Evolutionary conservation across 2,797 vertebrate genomes (phyloP).

Genomic region (Pelobates cultripes): DNA sequence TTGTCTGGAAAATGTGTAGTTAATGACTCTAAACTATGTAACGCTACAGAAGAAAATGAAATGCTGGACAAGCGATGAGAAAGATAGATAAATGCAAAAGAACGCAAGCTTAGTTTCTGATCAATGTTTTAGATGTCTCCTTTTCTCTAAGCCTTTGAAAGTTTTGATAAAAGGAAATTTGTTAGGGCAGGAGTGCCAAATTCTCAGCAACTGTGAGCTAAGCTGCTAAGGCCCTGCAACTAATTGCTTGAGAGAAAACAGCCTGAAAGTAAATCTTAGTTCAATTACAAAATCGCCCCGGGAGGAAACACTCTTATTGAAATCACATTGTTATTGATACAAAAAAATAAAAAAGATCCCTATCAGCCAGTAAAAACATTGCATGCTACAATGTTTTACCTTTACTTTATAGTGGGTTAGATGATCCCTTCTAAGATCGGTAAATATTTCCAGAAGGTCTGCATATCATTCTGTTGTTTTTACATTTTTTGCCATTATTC

Average conservation of each 20-base stretch:
- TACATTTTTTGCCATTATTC: neutral
- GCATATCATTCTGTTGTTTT: neutral
- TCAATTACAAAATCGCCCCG: slow-evolving; percentile 51
- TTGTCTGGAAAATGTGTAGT: slow-evolving; percentile 25
- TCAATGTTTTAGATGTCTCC: slow-evolving; percentile 21
- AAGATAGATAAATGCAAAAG: slow-evolving; percentile 16
- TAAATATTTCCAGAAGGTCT: slow-evolving; percentile 1
- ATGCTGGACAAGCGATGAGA: slow-evolving; percentile 24
- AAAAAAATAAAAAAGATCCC: slow-evolving; percentile 49
- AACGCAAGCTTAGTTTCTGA: slow-evolving; percentile 6
- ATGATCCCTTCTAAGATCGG: neutral
- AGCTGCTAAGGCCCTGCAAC: slow-evolving; percentile 44
- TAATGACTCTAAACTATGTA: slow-evolving; percentile 22
- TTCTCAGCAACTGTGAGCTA: slow-evolving; percentile 52
- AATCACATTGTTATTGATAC: slow-evolving; percentile 52
- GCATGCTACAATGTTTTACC: slow-evolving; percentile 15
- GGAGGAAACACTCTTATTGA: slow-evolving; percentile 43
- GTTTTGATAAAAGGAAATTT: slow-evolving; percentile 48
- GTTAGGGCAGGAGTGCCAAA: slow-evolving; percentile 44
- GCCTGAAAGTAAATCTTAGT: slow-evolving; percentile 51
- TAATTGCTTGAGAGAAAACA: slow-evolving; percentile 56
- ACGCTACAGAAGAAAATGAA: slow-evolving; percentile 19
- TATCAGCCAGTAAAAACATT: slow-evolving; percentile 51
- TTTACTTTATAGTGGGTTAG: neutral
- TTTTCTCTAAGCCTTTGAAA: slow-evolving; percentile 27